These are phyloP conservation scores for Electrona antarctica DNA, from an alignment of 2,113 vertebrate genomes.

Conservation along the genomic window DNA sequence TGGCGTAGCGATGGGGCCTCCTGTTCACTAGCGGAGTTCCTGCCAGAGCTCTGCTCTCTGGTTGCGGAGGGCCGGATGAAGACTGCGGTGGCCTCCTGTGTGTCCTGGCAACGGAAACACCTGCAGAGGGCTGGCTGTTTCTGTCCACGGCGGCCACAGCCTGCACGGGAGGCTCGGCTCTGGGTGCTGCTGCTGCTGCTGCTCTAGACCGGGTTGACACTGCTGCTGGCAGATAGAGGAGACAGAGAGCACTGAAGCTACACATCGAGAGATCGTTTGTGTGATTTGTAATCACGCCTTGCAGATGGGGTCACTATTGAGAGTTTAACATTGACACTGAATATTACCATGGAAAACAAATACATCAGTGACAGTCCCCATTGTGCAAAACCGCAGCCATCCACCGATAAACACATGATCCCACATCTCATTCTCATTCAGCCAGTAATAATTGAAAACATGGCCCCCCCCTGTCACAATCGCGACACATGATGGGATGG, in stretches of 20 bases:
- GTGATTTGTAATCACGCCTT: not conserved
- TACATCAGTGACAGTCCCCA: slow-evolving; percentile 11
- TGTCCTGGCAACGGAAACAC: slow-evolving; percentile 64
- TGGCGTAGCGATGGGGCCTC: slow-evolving; percentile 77
- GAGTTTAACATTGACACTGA: not conserved
- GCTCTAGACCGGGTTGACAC: slow-evolving; percentile 44
- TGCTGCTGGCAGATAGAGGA: slow-evolving; percentile 46
- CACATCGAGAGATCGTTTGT: slow-evolving; percentile 13
- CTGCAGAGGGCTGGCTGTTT: slow-evolving; percentile 60
- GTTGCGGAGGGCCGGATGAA: slow-evolving; percentile 83
- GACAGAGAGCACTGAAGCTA: not conserved
- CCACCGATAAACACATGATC: slow-evolving; percentile 37
- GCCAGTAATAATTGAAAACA: slow-evolving; percentile 23
- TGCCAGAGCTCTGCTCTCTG: slow-evolving; percentile 73
- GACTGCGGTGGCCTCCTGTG: slow-evolving; percentile 84
- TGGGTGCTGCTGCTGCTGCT: slow-evolving; percentile 9
- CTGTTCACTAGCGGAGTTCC: slow-evolving; percentile 72
- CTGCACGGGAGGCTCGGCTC: slow-evolving; percentile 33
- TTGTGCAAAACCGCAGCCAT: slow-evolving; percentile 10
- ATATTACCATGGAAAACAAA: slow-evolving; percentile 12
- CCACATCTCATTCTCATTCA: slow-evolving; percentile 3
- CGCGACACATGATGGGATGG: slow-evolving; percentile 6
- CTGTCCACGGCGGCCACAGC: slow-evolving; percentile 75
- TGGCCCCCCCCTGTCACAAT: slow-evolving; percentile 19
- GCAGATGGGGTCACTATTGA: slow-evolving; percentile 14